Conservation (phyloP, 2,888 invertebrate species). For the Cheilosia vernalis region DNA sequence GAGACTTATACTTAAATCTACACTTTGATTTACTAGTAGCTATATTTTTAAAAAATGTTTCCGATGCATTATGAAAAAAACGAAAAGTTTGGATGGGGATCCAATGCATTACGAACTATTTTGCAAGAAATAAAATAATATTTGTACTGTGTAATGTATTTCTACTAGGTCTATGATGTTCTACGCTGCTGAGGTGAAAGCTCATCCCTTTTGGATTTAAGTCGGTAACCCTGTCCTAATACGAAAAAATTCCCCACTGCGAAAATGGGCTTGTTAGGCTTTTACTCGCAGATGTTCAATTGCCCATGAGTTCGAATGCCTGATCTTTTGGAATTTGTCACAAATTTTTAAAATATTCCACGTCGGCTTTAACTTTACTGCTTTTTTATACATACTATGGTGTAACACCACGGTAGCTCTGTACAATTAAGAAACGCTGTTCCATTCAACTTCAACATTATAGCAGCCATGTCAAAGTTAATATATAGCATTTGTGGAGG, state of each 20-base stretch:
- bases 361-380: no score
- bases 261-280: no score
- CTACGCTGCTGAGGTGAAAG: slow-evolving; percentile 7
- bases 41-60: not conserved
- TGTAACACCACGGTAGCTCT: no score
- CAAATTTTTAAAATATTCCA: no score
- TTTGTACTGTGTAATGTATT: not conserved
- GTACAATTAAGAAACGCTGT: no score
- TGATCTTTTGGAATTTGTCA: not conserved
- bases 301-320: no score
- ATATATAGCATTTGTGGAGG: no score
- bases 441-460: no score
- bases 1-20: not conserved
- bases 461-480: no score
- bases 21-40: not conserved
- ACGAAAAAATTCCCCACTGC: no score
- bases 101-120: slow-evolving; percentile 8
- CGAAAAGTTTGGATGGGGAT: not conserved
- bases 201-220: not conserved
- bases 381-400: no score
- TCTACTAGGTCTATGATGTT: not conserved
- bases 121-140: not conserved
- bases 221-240: not conserved
- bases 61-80: not conserved
- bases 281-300: no score